Evolutionary conservation across 1,140 invertebrate species (phyloP).

Genomic region (Saccostrea glomerata): DNA sequence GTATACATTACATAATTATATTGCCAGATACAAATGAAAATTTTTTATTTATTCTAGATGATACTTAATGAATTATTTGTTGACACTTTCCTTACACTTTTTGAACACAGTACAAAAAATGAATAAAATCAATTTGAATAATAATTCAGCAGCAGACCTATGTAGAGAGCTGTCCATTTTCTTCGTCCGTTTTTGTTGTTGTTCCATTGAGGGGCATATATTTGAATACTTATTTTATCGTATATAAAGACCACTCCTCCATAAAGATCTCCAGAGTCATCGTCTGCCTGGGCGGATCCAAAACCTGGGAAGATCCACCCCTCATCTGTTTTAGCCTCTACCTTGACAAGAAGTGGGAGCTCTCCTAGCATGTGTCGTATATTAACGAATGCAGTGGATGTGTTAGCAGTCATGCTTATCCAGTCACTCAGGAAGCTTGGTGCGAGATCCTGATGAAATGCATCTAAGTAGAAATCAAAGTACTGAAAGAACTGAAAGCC

Average conservation of each 20-base stretch:
- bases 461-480: neutral
- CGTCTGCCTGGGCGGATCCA: neutral
- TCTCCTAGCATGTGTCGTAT: neutral
- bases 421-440: neutral
- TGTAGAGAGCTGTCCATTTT: neutral
- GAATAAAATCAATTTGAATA: too few species aligned
- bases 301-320: neutral
- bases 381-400: neutral
- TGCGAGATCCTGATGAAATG: neutral
- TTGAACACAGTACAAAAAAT: too few species aligned
- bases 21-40: too few species aligned
- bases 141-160: neutral
- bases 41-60: too few species aligned
- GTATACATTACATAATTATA: too few species aligned
- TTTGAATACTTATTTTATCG: neutral
- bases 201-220: neutral
- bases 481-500: too few species aligned
- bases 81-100: too few species aligned
- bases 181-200: neutral
- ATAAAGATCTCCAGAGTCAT: neutral
- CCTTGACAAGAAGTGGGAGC: neutral
- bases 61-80: too few species aligned
- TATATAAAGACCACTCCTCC: slow-evolving; percentile 13
- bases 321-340: neutral
- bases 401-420: neutral